Evolutionary conservation across 1,140 invertebrate species (phyloP), one percentile per base, ranked within the genome.

Genomic region (Adelges cooleyi): DNA sequence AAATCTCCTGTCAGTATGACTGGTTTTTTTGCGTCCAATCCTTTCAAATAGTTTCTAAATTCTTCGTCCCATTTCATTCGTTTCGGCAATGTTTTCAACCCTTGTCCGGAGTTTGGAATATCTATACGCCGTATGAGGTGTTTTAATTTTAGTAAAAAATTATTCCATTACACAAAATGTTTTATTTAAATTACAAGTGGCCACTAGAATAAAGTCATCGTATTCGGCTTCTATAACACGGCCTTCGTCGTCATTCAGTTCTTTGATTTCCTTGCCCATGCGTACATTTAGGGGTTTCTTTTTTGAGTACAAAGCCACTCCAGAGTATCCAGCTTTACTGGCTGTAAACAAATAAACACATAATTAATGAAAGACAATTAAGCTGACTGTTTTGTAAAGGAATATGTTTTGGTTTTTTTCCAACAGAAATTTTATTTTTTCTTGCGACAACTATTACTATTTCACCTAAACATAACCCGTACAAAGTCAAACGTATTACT

Each of bases 201-300:
- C 79, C 17, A 98, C 81, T 10, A 99, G 72, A 76, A 84, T 95
- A 75, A 92, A 98, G 51, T 91, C 83, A 66, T 94, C 86, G 78
- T 84, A 99, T 78, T 99, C 95, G 0, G 90, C 90, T 23, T 90
- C 96, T 53, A 99, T 96, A n/a, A 94, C 84, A 72, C 96, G 81
- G 2, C 94, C 95, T 70, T 92, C 86, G 67, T 82, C 80, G 78
- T 96, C 85, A 66, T 84, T 81, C 48, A 84, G 80, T 56, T 80
- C 75, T 65, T 72, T 74, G 71, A 84, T 79, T 67, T 84, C 84
- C 66, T 99, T 79, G 1, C 95, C 95, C 74, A 90, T 89, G 33
- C 81, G 82, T 0, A 98, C 84, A 67, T 84, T 79, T n/a, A 93
- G 77, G 1, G 95, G 92, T 73, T 94, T 82, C 67, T 81, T 79